Conservation (phyloP, 1,140 invertebrate genomes). For the Mercenaria mercenaria region DNA sequence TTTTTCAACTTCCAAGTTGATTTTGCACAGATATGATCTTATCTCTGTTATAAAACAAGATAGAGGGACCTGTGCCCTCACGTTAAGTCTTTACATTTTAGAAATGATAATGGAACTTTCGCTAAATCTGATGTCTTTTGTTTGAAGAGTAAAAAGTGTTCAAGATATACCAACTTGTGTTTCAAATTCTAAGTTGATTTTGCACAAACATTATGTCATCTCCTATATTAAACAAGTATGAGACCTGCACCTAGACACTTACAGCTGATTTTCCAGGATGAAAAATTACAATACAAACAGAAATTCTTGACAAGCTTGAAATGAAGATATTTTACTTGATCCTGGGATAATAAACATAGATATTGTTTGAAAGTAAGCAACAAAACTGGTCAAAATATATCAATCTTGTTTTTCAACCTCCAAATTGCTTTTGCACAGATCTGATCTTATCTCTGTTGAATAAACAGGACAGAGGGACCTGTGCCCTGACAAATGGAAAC, state of each 20-base stretch:
- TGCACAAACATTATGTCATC: slow-evolving; percentile 8
- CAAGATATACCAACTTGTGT: not conserved
- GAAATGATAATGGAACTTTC: too few species aligned
- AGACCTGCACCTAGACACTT: not conserved
- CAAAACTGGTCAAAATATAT: not conserved
- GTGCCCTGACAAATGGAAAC: not conserved
- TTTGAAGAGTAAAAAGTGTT: not conserved
- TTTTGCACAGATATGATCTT: slow-evolving; percentile 20
- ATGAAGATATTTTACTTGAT: too few species aligned
- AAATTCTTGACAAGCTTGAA: too few species aligned
- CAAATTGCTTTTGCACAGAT: slow-evolving; percentile 27
- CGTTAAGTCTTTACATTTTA: not conserved
- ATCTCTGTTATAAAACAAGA: not conserved
- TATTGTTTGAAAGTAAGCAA: slow-evolving; percentile 15
- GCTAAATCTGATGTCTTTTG: too few species aligned
- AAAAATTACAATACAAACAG: too few species aligned
- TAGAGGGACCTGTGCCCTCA: slow-evolving; percentile 31
- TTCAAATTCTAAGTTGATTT: slow-evolving; percentile 26
- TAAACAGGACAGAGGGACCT: slow-evolving; percentile 33
- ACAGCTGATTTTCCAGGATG: too few species aligned
- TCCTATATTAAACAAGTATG: not conserved
- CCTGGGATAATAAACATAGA: too few species aligned
- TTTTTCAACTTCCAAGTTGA: slow-evolving; percentile 37
- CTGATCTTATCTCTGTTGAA: not conserved
- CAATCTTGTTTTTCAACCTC: slow-evolving; percentile 35